Base-by-base conservation (phyloP, 2,797 vertebrate species). In the Triplophysa yarkandensis region DNA sequence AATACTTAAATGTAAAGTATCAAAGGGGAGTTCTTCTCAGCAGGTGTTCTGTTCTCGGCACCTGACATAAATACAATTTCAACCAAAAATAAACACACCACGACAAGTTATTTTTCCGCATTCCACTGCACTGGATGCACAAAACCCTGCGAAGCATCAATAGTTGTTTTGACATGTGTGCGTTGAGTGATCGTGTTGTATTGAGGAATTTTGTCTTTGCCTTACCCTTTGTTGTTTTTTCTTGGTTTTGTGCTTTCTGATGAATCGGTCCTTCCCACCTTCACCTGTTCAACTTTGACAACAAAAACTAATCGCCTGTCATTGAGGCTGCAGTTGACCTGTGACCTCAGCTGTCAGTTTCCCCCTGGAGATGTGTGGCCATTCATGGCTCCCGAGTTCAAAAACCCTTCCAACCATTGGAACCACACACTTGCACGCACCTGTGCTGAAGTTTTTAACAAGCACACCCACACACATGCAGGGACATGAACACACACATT, bases 261-360 rank as follows among this genome's bases (percentile, higher is more conserved):
- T 87, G 85, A 82, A 39, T 10, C 54, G 30, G 77, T 78, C 85
- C 65, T 84, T 87, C 87, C 87, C 77, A 76, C 68, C 87, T 89
- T 93, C 90, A 92, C 93, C 93, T 94, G 92, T 93, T 91, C 88
- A 89, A 85, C 82, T 87, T 77, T 88, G 92, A 93, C 89, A 91
- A 57, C 89, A 89, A 89, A 89, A 92, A 92, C 89, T 91, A 89
- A 92, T 90, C 84, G 84, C 89, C 52, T 91, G 88, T 86, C 82
- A 87, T 79, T 54, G 78, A 87, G 85, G 82, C 87, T 88, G 85
- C 62, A 83, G 0, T 10, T 71, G 89, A 93, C 89, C 94, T 91
- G 80, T 91, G 85, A 89, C 91, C 90, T 77, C 39, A 83, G 84
- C 83, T 89, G 86, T 90, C 87, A 92, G 89, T 84, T 77, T 90